Percentiles rank a stretch among this genome's conserved stretches.
Conservation (phyloP, 2,113 vertebrate species). For the Pedionomus torquatus region DNA sequence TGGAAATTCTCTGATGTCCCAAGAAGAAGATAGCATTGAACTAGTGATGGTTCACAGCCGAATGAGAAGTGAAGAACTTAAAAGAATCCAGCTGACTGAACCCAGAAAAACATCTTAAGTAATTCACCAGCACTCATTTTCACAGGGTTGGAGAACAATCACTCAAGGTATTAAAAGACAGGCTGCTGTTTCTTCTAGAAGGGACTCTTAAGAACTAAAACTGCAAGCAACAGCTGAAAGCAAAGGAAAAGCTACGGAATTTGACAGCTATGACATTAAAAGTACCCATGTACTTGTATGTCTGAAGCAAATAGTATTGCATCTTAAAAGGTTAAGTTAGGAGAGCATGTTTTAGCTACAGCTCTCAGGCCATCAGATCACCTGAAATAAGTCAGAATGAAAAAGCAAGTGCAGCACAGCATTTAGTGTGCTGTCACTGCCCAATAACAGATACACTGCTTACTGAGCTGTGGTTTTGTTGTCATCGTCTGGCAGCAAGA, state of each 20-base stretch:
- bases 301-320: background rate
- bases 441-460: slow-evolving; percentile 4
- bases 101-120: background rate
- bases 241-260: background rate
- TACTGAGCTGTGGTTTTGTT: slow-evolving; percentile 40
- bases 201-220: background rate
- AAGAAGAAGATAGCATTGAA: background rate
- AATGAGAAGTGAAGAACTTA: background rate
- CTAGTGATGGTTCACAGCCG: background rate
- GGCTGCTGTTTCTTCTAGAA: background rate
- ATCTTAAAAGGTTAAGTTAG: background rate
- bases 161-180: background rate
- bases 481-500: slow-evolving; percentile 46
- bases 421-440: slow-evolving; percentile 7
- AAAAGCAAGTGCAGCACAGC: background rate
- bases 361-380: background rate
- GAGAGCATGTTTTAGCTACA: background rate
- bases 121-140: background rate
- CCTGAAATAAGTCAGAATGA: background rate
- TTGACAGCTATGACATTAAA: background rate
- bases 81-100: background rate
- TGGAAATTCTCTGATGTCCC: background rate
- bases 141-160: background rate
- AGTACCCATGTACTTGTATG: background rate
- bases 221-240: background rate